Evolutionary conservation across 2,888 invertebrate species (phyloP).

Genomic region (Melipona beecheii): DNA sequence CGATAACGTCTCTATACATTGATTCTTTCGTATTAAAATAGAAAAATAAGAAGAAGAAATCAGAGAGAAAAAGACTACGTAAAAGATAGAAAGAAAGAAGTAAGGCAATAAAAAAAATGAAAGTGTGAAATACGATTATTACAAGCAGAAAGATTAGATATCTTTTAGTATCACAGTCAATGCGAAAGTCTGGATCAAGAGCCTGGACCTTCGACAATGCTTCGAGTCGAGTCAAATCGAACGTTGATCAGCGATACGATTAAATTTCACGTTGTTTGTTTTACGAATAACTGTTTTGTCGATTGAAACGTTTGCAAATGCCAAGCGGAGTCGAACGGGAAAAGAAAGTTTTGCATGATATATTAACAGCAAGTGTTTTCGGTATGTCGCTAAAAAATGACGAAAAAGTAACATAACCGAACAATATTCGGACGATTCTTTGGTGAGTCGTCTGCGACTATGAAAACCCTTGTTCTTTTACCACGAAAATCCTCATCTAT

Average conservation of each 20-base stretch:
- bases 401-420: conserved; percentile 50
- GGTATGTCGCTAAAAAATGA: conserved; percentile 7
- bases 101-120: background rate
- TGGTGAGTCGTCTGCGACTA: conserved; percentile 68
- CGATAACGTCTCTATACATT: background rate
- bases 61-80: background rate
- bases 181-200: conserved; percentile 58
- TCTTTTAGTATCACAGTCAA: conserved; percentile 73
- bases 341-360: conserved; percentile 2
- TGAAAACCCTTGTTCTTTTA: conserved; percentile 36
- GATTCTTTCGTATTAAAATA: conserved; percentile 14
- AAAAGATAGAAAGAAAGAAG: background rate
- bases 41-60: background rate
- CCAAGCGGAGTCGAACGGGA: background rate
- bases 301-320: conserved; percentile 2
- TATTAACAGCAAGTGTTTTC: background rate
- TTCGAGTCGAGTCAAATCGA: conserved; percentile 30
- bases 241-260: background rate
- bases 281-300: background rate
- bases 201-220: conserved; percentile 58
- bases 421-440: conserved; percentile 71
- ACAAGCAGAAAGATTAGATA: conserved; percentile 67
- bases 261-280: background rate
- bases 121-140: conserved; percentile 63
- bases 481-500: background rate